These are phyloP conservation scores for Pao palembangensis DNA, from an alignment of 2,113 vertebrate species.

Conservation along the genomic window DNA sequence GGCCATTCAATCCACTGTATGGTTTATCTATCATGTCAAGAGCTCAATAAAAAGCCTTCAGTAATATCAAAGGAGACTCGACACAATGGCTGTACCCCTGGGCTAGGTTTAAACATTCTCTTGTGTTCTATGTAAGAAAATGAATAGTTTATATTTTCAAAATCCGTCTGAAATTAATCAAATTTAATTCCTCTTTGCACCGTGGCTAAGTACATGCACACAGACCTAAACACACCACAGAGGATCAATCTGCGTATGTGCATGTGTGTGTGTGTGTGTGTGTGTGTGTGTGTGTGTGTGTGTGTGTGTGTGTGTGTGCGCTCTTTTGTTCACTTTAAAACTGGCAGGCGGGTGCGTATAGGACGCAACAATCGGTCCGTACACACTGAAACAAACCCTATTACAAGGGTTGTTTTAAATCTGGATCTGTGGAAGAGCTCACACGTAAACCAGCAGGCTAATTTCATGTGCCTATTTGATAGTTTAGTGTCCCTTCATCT, in stretches of 20 bases:
- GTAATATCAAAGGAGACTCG: slow-evolving; percentile 74
- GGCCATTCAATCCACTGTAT: slow-evolving; percentile 72
- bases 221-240: slow-evolving; percentile 38
- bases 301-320: slow-evolving; percentile 5
- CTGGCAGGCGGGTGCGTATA: too few relatives aligned
- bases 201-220: slow-evolving; percentile 61
- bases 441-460: slow-evolving; percentile 28
- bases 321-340: too few relatives aligned
- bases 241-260: too few relatives aligned
- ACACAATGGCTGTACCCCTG: slow-evolving; percentile 69
- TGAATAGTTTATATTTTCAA: slow-evolving; percentile 73
- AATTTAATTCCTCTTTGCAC: slow-evolving; percentile 66
- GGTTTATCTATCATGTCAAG: slow-evolving; percentile 79
- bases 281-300: too few relatives aligned
- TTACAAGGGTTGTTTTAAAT: slow-evolving; percentile 58
- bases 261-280: neutral
- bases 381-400: slow-evolving; percentile 61
- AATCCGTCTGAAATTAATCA: slow-evolving; percentile 70
- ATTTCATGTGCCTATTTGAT: slow-evolving; percentile 47
- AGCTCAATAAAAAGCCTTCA: slow-evolving; percentile 71
- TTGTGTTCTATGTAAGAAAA: slow-evolving; percentile 68
- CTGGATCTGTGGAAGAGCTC: slow-evolving; percentile 47
- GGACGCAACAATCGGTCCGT: slow-evolving; percentile 42
- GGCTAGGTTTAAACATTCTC: slow-evolving; percentile 71
- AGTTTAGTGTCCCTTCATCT: slow-evolving; percentile 40